Evolutionary conservation across 2,113 vertebrate species (phyloP), one percentile per base, ranked within the genome.

Genomic region (Plectropomus leopardus): DNA sequence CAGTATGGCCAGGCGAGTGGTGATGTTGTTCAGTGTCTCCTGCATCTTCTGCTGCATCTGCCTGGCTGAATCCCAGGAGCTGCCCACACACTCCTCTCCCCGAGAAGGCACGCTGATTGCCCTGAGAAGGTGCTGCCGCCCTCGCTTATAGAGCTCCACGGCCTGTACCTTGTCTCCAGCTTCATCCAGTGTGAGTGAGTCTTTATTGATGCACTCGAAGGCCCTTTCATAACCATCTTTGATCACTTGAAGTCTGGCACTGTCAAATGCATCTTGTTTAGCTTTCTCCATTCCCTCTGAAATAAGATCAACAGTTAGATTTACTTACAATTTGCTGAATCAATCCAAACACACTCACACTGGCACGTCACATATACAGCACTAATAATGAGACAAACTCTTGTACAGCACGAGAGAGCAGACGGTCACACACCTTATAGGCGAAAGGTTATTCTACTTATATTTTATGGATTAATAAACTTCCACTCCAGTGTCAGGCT

Each of bases 1-100:
- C 0, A 99, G 78, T 28, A 95, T 91, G 32, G 94, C 75, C 0
- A 99, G 88, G 24, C 98, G 95, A 23, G 96, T 85, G 1, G 84
- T 95, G 64, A 99, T 98, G 1, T 98, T 99, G 84, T 92, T 94
- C 7, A 99, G 89, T 0, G 97, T 98, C 84, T 98, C 97, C 80
- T 91, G 94, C 98, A 99, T 99, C 89, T 99, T 99, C 81, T 93
- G 90, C 6, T 99, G 98, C 98, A 98, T 98, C 92, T 97, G 94
- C 57, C 96, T 94, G 32, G 96, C 97, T 5, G 95, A 94, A 3
- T 97, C 96, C 98, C 97, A 98, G 45, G 91, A 92, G 53, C 94
- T 68, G 2, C 97, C 97, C 0, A 72, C 74, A 23, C 95, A 96
- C 0, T 95, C 92, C 1, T 94, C 91, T 1, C 96, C 96, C 2